Base-by-base conservation (phyloP, 1,140 invertebrate genomes). In the Globodera ellingtonae region DNA sequence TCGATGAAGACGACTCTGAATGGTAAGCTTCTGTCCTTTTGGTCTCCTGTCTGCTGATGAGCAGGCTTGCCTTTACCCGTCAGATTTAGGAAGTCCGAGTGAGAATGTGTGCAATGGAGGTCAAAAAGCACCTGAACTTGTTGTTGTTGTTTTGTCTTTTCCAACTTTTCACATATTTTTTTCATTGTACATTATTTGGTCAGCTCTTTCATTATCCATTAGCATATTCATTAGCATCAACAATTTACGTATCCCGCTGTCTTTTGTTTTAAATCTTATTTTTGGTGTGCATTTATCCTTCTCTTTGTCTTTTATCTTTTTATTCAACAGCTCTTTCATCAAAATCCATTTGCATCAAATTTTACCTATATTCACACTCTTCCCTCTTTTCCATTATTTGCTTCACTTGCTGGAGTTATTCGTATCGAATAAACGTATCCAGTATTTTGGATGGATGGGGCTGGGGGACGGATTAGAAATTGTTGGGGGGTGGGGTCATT, bases 1-100 rank as follows among this genome's bases (percentile, higher is more conserved):
- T 66, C 46, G 80, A 81, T n/a, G 80, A 81, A 18, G 75, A 81
- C 15, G 35, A 75, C 7, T 52, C 72, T 18, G 72, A 71, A 75
- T 75, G 73, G 73, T 75, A 75, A 75, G 35, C 65, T n/a, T 75
- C 7, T 18, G 48, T 50, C 52, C 46, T 44, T 62, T 18, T 62
- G 13, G 56, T 62, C 18, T 62, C 5, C 13, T 18, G 13, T 18
- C 18, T 62, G 56, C 18, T 15, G 56, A 18, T 62, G 56, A 18
- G 13, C 15, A 35, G 35, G 6, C 35, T 62, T 15, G 65, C 46
- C 44, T 75, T 59, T 44, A 56, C 72, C 44, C 35, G 65, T 56
- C 48, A 46, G 18, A 52, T 75, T n/a, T 62, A 72, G 72, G 24
- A 52, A 65, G 52, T 9, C 24, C 35, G 52, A n/a, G 56, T 62